phyloP scores from a whole-genome alignment of 30 jellyfish, hydroid and myxozoan genomes.

The Haliclystus octoradiatus region DNA sequence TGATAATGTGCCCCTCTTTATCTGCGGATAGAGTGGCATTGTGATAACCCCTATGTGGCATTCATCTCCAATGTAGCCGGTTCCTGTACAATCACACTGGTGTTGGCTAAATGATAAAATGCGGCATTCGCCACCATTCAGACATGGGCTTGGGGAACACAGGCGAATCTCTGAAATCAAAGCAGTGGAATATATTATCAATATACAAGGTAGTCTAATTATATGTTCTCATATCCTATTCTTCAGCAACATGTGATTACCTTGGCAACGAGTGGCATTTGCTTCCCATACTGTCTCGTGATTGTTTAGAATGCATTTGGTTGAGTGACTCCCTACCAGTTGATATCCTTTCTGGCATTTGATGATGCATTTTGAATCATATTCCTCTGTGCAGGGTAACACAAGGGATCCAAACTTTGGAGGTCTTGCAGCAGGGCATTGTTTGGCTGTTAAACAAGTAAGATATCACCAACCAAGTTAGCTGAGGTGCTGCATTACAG shows the following conservation, averaged over 20 bases:
- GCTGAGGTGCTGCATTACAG: background rate
- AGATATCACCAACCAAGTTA: background rate
- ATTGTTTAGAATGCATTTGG: conserved; percentile 25
- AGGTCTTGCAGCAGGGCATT: conserved; percentile 46
- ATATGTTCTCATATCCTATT: background rate
- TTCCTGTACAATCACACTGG: conserved; percentile 42
- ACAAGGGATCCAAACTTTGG: conserved; percentile 38
- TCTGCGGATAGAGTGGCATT: conserved; percentile 35
- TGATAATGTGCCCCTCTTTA: conserved; percentile 12
- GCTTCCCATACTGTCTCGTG: conserved; percentile 14
- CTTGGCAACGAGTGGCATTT: conserved; percentile 28
- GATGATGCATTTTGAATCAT: conserved; percentile 30
- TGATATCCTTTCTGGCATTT: conserved; percentile 39
- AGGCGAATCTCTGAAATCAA: conserved; percentile 18
- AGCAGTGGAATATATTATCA: background rate
- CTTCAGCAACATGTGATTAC: conserved; percentile 10
- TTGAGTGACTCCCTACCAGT: conserved; percentile 11
- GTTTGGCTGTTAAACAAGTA: conserved; percentile 28
- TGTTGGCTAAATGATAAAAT: conserved; percentile 10
- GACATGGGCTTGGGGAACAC: conserved; percentile 61
- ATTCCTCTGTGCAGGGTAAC: conserved; percentile 51
- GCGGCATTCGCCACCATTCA: conserved; percentile 36
- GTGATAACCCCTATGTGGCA: conserved; percentile 32
- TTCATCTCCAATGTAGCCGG: conserved; percentile 42
- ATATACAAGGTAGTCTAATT: background rate